Base-by-base conservation (phyloP, 2,888 invertebrate genomes). In the Ophion obscuratus region DNA sequence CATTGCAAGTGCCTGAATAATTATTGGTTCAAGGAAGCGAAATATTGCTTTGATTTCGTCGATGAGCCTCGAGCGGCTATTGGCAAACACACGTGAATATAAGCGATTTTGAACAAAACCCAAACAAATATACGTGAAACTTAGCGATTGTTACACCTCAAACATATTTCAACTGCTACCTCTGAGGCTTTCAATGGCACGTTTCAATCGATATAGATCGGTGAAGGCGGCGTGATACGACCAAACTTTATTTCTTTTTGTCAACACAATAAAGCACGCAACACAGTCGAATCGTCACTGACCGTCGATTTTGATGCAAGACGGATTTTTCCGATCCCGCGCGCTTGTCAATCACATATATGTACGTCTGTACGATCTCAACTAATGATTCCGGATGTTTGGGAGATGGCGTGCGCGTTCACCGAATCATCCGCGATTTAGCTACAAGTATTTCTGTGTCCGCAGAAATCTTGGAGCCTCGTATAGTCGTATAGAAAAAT, bases 401-500 rank as follows among this genome's bases (percentile, higher is more conserved):
- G 47, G 66, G 27, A 31, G 27, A 70, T 62, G 62, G 66, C 70
- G 57, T 78, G 62, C 70, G 83, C 47, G 82, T 77, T 81, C 64
- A 71, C 83, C 74, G 85, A 87, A 44, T 47, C 68, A 44, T 76
- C 17, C 70, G 62, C 27, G 40, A 64, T 44, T 64, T 27, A 3
- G 2, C 9, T 36, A 6, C 27, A 10, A 17, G 40, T 20, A 17
- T 67, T 36, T 74, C 66, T 61, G 31, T 24, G 53, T 27, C 9
- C 53, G 53, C 53, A 53, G 62, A 75, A 53, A 78, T 71, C 66
- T 61, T 44, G 24, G 62, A 27, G 57, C 14, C 31, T 59, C 36
- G 75, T 24, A 57, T 79, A 59, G 17, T 71, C 31, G 59, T 76
- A 40, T 44, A 68, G 85, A 90, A 89, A 90, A 88, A 85, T 89